These are phyloP conservation scores for Propithecus perrieri DNA, from an alignment of 2,797 vertebrate genomes.

Conservation along the genomic window DNA sequence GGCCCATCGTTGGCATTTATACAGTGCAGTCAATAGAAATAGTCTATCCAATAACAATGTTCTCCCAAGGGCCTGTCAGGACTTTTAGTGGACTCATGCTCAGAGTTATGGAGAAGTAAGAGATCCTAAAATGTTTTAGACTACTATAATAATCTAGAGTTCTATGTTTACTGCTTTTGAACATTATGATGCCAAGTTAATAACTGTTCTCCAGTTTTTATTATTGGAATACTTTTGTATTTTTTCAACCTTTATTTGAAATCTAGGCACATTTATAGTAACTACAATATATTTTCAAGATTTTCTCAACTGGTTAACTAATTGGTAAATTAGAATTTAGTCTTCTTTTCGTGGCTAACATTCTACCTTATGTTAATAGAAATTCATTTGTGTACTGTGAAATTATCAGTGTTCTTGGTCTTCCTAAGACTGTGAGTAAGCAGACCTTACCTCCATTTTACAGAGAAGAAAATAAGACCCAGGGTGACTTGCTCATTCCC, in stretches of 20 bases:
- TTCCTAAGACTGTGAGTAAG: not conserved
- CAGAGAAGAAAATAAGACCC: not conserved
- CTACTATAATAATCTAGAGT: not conserved
- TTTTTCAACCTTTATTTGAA: conserved; percentile 4
- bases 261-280: not conserved
- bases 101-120: not conserved
- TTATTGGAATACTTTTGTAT: not conserved
- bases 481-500: not conserved
- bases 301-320: not conserved
- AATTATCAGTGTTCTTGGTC: conserved; percentile 17
- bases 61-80: not conserved
- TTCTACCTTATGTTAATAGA: not conserved
- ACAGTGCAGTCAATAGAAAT: not conserved
- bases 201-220: conserved; percentile 29
- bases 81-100: not conserved
- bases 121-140: not conserved
- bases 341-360: not conserved
- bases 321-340: not conserved
- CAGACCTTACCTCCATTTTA: not conserved
- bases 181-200: not conserved
- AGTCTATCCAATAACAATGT: not conserved
- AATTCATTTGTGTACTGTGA: not conserved
- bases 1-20: not conserved
- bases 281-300: not conserved
- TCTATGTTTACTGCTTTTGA: not conserved